Conservation (phyloP, 37 sponge, comb jelly and placozoan genomes). For the Ephydatia muelleri region DNA sequence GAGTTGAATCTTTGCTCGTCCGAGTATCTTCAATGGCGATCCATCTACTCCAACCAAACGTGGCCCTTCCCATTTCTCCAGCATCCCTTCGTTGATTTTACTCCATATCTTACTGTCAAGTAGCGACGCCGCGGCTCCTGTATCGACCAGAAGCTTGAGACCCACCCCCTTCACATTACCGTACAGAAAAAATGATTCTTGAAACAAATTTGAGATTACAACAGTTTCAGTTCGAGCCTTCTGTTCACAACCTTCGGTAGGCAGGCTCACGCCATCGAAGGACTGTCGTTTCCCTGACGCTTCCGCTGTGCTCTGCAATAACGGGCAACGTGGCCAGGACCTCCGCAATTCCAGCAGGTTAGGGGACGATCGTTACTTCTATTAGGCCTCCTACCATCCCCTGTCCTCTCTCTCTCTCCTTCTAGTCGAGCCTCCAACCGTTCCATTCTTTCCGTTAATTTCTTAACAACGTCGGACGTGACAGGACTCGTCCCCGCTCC, state of each 20-base stretch:
- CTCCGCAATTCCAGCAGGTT: constrained; percentile 13
- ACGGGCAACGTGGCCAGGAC: constrained; percentile 4
- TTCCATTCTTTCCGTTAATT: not conserved
- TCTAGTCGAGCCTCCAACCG: not conserved
- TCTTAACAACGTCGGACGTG: not conserved
- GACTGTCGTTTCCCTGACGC: constrained; percentile 15
- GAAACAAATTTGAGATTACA: not conserved
- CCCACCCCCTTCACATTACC: constrained; percentile 30
- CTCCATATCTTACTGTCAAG: constrained; percentile 28
- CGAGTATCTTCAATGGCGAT: constrained; percentile 9
- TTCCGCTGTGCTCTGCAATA: not conserved
- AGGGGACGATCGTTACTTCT: not conserved
- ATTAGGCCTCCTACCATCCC: not conserved
- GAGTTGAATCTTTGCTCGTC: not conserved
- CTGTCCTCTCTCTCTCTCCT: not conserved
- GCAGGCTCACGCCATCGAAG: constrained; percentile 11
- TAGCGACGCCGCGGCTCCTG: constrained; percentile 39
- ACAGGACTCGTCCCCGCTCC: not conserved
- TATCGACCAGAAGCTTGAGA: constrained; percentile 22
- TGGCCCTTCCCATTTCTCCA: not conserved
- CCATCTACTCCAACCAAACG: constrained; percentile 43
- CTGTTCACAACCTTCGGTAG: constrained; percentile 1
- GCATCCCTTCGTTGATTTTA: not conserved
- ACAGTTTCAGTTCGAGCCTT: constrained; percentile 8
- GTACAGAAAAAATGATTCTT: constrained; percentile 1